Percentiles rank a stretch among this genome's conserved stretches.
phyloP scores from a whole-genome alignment of 1,140 invertebrate species.

The Hycleus phaleratus region DNA sequence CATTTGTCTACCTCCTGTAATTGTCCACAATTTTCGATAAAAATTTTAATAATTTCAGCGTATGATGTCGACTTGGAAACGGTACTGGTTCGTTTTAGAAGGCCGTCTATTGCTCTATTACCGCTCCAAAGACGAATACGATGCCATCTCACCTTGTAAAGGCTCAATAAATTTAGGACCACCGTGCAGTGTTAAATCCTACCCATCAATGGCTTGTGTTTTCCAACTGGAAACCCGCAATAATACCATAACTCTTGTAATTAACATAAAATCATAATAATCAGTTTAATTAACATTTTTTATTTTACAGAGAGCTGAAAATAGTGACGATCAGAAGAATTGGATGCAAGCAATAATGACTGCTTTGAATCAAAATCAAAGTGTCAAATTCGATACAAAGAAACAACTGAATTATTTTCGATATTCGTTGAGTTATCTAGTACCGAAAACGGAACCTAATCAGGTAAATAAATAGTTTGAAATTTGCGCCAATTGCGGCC shows the following conservation, averaged over 20 bases:
- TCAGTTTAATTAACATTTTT: background rate
- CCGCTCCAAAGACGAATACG: slow-evolving; percentile 45
- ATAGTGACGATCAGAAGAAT: slow-evolving; percentile 36
- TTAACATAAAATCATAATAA: slow-evolving; percentile 6
- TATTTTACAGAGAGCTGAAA: slow-evolving; percentile 40
- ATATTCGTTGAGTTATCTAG: slow-evolving; percentile 36
- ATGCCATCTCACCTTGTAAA: slow-evolving; percentile 45
- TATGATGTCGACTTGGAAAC: slow-evolving; percentile 44
- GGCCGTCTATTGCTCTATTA: slow-evolving; percentile 48
- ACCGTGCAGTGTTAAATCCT: slow-evolving; percentile 37
- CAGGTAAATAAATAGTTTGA: background rate
- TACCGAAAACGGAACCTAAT: slow-evolving; percentile 5
- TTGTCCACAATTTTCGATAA: too few species aligned
- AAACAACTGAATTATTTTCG: slow-evolving; percentile 35
- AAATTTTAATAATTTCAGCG: slow-evolving; percentile 30
- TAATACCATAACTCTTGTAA: slow-evolving; percentile 44
- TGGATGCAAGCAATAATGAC: slow-evolving; percentile 43
- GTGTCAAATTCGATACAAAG: slow-evolving; percentile 5
- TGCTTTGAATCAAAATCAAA: slow-evolving; percentile 35
- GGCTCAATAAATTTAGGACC: slow-evolving; percentile 48
- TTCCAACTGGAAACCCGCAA: slow-evolving; percentile 44
- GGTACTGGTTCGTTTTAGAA: slow-evolving; percentile 49
- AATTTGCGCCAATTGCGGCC: background rate
- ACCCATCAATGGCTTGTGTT: slow-evolving; percentile 26
- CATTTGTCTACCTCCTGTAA: too few species aligned